Conservation (phyloP, 2,888 invertebrate genomes). For the Drosophila acutilabella region DNA sequence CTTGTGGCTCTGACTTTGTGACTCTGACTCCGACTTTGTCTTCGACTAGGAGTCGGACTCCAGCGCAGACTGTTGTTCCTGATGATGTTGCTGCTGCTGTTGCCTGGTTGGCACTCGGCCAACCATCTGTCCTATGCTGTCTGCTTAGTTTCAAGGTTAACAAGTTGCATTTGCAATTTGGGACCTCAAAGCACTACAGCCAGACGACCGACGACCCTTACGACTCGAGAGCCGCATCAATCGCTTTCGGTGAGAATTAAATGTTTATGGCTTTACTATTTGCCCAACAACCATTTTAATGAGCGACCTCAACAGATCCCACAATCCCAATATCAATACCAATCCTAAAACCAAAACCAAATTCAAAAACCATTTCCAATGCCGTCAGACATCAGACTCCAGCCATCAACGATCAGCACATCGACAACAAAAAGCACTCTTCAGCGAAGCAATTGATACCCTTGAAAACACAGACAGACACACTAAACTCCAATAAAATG, state of each 20-base stretch:
- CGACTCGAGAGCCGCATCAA: slow-evolving; percentile 63
- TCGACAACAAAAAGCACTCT: slow-evolving; percentile 75
- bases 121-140: slow-evolving; percentile 50
- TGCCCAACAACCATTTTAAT: slow-evolving; percentile 66
- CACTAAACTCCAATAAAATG: background rate
- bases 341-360: background rate
- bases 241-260: slow-evolving; percentile 78
- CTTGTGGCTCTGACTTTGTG: slow-evolving; percentile 50
- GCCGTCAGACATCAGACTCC: slow-evolving; percentile 1
- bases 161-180: slow-evolving; percentile 84
- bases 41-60: slow-evolving; percentile 19
- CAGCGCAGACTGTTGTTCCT: slow-evolving; percentile 18
- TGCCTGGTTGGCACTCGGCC: slow-evolving; percentile 42
- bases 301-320: slow-evolving; percentile 60
- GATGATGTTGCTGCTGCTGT: slow-evolving; percentile 11
- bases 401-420: slow-evolving; percentile 50
- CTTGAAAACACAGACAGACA: slow-evolving; percentile 18
- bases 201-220: slow-evolving; percentile 45
- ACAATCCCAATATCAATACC: slow-evolving; percentile 37
- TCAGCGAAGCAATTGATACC: slow-evolving; percentile 67
- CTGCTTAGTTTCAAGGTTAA: slow-evolving; percentile 81
- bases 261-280: slow-evolving; percentile 66
- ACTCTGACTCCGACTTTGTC: slow-evolving; percentile 7
- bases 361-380: background rate
- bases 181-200: slow-evolving; percentile 59